phyloP scores from a whole-genome alignment of 2,888 invertebrate genomes.

The Euphydryas editha region DNA sequence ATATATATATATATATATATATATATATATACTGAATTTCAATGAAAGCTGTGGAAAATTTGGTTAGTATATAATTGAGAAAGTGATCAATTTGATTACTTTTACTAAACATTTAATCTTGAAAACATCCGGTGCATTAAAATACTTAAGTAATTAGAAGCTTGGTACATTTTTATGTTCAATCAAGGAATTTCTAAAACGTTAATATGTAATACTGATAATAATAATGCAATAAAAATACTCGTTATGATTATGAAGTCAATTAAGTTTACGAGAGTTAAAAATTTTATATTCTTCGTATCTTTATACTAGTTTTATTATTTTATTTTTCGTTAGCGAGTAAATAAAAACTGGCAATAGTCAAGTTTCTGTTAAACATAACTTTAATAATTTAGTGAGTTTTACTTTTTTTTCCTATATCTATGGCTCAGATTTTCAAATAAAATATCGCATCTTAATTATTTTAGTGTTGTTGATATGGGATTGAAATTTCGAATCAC shows the following conservation, averaged over 20 bases:
- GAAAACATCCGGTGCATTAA: conserved; percentile 13
- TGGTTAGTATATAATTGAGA: neutral
- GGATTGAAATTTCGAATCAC: neutral
- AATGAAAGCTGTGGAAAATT: neutral
- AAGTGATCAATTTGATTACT: neutral
- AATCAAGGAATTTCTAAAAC: neutral
- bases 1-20: no score
- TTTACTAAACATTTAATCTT: neutral
- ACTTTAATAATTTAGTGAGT: no score
- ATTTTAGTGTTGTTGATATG: neutral
- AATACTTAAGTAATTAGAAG: neutral
- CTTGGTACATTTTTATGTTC: neutral
- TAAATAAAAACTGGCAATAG: no score
- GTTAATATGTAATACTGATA: neutral
- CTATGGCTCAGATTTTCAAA: no score
- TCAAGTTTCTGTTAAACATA: no score
- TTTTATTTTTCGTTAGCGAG: no score
- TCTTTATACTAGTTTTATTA: no score
- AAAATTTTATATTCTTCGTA: no score
- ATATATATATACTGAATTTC: no score
- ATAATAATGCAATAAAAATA: neutral
- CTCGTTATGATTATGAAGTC: neutral
- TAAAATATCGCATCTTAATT: no score
- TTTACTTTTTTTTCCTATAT: no score
- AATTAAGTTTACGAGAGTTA: neutral